Base-by-base conservation (phyloP, 2,888 invertebrate species). In the Dynastes grantii region DNA sequence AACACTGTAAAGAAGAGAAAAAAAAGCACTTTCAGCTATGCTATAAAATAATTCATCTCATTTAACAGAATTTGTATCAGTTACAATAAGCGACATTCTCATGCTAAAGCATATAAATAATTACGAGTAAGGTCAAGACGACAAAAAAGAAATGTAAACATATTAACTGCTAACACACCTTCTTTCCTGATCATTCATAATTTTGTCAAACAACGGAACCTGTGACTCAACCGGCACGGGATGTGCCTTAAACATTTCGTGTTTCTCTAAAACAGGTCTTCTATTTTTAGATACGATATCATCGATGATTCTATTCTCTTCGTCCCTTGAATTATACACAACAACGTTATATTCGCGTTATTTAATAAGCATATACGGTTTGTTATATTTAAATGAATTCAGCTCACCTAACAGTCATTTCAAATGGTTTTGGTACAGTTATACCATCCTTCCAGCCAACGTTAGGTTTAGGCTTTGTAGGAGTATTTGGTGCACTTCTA, bases 171-270 rank as follows among this genome's bases (percentile, higher is more conserved):
- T 22, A 37, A 37, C 45, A 80, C 83, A 93, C 94, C 94, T 92
- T 90, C 92, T 91, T 85, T 94, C 93, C 87, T 94, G 94, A 80
- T 94, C 93, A 81, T 92, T 93, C 84, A 94, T 89, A 80, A 95
- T 92, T 89, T 93, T 93, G 84, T 94, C 92, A 83, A 93, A 94
- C 16, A 94, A 89, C 0, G 93, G 94, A 79, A 95, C 92, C 83
- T 93, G 91, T 0, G 94, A 94, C 82, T 94, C 93, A 55, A 94
- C 91, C 0, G 94, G 94, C 78, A 94, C 91, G 2, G 93, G 92
- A 84, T 92, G 90, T 1, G 92, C 92, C 84, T 89, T 90, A 81
- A 93, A 92, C 83, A 91, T 90, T 79, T 91, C 90, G 6, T 88
- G 82, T 82, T 88, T 89, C 40, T 86, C 85, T 83, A 91, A 90